Conservation (phyloP, 2,113 vertebrate species). For the Urocynchramus pylzowi region DNA sequence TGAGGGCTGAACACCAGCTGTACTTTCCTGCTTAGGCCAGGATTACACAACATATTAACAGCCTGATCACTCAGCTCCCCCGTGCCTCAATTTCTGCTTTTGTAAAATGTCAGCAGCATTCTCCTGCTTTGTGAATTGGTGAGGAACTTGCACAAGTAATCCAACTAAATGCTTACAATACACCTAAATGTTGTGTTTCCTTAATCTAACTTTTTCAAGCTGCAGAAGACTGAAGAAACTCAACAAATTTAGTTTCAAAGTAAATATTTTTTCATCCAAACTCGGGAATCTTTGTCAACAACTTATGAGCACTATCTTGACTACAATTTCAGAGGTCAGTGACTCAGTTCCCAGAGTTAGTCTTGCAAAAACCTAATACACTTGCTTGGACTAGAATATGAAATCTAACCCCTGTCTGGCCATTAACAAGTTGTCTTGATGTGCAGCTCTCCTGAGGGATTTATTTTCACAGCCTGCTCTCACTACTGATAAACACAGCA, state of each 20-base stretch:
- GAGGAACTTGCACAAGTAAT: not conserved
- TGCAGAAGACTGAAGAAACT: not conserved
- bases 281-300: not conserved
- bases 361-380: not conserved
- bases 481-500: not conserved
- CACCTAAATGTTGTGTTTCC: not conserved
- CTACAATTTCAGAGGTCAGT: not conserved
- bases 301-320: not conserved
- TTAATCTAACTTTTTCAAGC: not conserved
- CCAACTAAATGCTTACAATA: not conserved
- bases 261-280: not conserved
- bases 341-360: not conserved
- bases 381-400: not conserved
- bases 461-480: not conserved
- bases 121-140: not conserved
- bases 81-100: not conserved
- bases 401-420: not conserved
- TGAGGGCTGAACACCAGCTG: not conserved
- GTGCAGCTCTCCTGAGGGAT: not conserved
- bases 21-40: not conserved
- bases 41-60: not conserved
- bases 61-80: not conserved
- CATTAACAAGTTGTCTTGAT: not conserved
- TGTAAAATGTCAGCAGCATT: not conserved
- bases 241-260: not conserved